Evolutionary conservation across 1,140 invertebrate species (phyloP), one percentile per base, ranked within the genome.

Genomic region (Triops cancriformis): DNA sequence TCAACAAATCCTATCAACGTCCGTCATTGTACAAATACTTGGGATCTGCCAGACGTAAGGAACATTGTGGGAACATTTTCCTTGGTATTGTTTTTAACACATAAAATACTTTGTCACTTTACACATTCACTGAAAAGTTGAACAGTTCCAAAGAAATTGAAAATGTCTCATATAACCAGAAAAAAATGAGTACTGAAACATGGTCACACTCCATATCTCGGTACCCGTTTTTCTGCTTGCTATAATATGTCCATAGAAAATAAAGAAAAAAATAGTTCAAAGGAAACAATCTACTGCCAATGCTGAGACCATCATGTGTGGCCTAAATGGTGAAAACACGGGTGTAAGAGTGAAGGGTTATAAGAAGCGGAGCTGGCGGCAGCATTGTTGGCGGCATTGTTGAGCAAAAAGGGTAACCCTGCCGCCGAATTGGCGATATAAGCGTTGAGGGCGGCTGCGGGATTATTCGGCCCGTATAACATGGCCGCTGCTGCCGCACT

Each of bases 241-340:
- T 37, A n/a, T 37, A 37, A 7, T 37, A 37, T 37, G 31, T 37
- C 31, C 31, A 37, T 37, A 37, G 31, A 37, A 37, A 23, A n/a
- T 64, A 4, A 10, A 64, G 51, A 23, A 64, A 23, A 64, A 23
- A 12, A 23, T 51, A 14, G n/a, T n/a, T 64, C 45, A 64, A 2
- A 14, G 18, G 23, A 18, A 64, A 23, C 51, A 64, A 64, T n/a
- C n/a, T 12, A 45, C 1, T 45, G 11, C 43, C 43, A 45, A 45
- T 11, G 43, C 51, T 64, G 14, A 23, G n/a, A 23, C 51, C 18
- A 77, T 78, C 77, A 78, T 73, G 77, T 45, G 45, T 78, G 77
- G 37, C 77, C 73, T n/a, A 78, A 43, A 42, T 78, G 77, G 26
- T 78, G 77, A 37, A 78, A 78, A 74, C 77, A 78, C 0, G 77